Base-by-base conservation (phyloP, 2,888 invertebrate species). In the Copidosoma aretas region DNA sequence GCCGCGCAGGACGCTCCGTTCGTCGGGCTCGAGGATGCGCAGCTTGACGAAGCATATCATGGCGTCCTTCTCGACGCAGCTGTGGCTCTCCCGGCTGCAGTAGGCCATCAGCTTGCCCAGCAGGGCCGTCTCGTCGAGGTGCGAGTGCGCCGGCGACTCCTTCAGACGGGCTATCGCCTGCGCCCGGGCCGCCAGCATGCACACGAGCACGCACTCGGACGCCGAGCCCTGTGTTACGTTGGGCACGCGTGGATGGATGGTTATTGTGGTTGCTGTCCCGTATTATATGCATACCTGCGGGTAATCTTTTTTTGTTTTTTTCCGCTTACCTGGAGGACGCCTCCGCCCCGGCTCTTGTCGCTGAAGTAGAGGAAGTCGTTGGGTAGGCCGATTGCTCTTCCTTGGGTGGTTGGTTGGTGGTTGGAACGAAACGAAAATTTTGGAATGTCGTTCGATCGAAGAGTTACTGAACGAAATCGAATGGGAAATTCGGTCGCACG, bases 311-410 rank as follows among this genome's bases (percentile, higher is more conserved):
- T 46, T 17, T 46, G 4, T 17, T 46, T 46, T 46, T n/a, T n/a
- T n/a, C n/a, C n/a, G n/a, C n/a, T n/a, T n/a, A n/a, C 96, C 90
- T 97, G 94, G 78, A 97, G 94, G 8, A 96, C 96, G 56, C 97
- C 97, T 58, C 97, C 97, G 1, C 97, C 97, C 79, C 90, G 91
- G 81, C 96, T 95, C 52, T 91, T 92, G 81, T 93, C 91, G 78
- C 90, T 90, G 64, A 93, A 88, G 12, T 94, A 92, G 77, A 96
- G 85, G 85, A 98, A 98, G 64, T 92, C 90, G 75, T 93, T 90
- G 0, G 97, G 97, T 63, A 98, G 85, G 1, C 95, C 95, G 75
- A 98, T 95, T n/a, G 93, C 93, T 85, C 93, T 93, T 60, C 92
- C 92, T 92, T 61, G 1, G 41, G n/a, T n/a, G n/a, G n/a, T n/a